phyloP scores from a whole-genome alignment of 2,888 invertebrate genomes.

The Pimpla rufipes region DNA sequence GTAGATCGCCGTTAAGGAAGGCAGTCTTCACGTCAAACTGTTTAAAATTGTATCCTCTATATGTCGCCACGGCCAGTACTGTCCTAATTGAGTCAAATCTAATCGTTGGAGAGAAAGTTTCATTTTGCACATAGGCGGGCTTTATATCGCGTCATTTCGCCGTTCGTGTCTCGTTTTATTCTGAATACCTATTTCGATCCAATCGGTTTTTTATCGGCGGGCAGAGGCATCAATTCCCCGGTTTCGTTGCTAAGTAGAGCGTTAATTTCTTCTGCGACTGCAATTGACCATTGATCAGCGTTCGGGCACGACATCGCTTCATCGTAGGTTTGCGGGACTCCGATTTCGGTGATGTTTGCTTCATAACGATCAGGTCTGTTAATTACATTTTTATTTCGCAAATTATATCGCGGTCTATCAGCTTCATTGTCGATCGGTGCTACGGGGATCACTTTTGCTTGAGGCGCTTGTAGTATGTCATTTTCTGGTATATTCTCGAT shows the following conservation, averaged over 20 bases:
- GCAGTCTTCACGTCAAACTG: constrained; percentile 66
- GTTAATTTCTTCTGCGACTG: constrained; percentile 28
- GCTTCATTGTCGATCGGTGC: no score
- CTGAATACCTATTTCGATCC: constrained; percentile 55
- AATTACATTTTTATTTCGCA: no score
- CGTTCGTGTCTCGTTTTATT: constrained; percentile 21
- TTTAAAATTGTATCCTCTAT: constrained; percentile 36
- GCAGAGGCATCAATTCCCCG: constrained; percentile 17
- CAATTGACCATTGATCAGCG: not conserved
- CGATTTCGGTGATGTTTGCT: constrained; percentile 62
- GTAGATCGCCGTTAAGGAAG: constrained; percentile 30
- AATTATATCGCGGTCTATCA: no score
- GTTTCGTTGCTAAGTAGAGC: constrained; percentile 27
- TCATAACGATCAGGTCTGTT: constrained; percentile 54
- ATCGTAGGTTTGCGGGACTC: constrained; percentile 46
- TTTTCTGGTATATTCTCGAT: no score
- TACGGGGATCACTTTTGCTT: no score
- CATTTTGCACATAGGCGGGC: constrained; percentile 26
- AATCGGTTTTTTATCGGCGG: not conserved
- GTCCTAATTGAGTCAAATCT: constrained; percentile 17
- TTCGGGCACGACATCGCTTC: not conserved
- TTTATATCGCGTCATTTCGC: constrained; percentile 26
- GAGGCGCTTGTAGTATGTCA: no score
- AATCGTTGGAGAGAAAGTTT: constrained; percentile 42
- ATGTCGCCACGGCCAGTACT: constrained; percentile 40